These are phyloP conservation scores for Ophioninae sp. DNA, from an alignment of 2,888 invertebrate genomes.

Conservation along the genomic window DNA sequence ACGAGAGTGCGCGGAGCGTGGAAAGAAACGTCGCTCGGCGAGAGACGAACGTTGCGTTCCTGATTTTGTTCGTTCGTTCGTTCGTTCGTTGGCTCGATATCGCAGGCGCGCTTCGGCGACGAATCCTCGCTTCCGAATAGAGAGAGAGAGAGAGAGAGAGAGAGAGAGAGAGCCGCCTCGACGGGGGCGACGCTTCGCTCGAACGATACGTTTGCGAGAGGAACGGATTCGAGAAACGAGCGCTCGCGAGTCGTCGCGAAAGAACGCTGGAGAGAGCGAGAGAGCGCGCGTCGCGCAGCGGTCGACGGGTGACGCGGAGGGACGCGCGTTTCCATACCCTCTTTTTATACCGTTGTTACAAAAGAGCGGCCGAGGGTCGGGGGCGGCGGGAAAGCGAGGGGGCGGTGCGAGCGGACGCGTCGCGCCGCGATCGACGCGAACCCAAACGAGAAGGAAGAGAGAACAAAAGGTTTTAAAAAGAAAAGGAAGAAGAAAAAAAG, in stretches of 20 bases:
- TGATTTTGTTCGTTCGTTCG: not conserved
- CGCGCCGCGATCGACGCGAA: slow-evolving; percentile 45
- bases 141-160: too few relatives aligned
- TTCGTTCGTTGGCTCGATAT: too few relatives aligned
- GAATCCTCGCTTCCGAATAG: too few relatives aligned
- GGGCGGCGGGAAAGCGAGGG: slow-evolving; percentile 11
- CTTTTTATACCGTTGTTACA: slow-evolving; percentile 75
- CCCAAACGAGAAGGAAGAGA: too few relatives aligned
- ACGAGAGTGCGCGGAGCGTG: slow-evolving; percentile 46
- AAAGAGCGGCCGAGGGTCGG: slow-evolving; percentile 65
- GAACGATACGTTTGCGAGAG: not conserved
- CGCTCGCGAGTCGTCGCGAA: not conserved
- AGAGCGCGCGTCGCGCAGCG: too few relatives aligned
- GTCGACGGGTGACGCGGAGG: slow-evolving; percentile 35
- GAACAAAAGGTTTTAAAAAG: too few relatives aligned
- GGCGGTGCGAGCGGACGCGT: slow-evolving; percentile 43
- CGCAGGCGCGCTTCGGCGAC: too few relatives aligned
- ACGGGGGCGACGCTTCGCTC: not conserved
- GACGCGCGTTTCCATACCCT: slow-evolving; percentile 7
- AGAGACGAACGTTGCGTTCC: slow-evolving; percentile 7
- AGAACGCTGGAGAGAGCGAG: not conserved
- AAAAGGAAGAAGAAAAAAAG: slow-evolving; percentile 44
- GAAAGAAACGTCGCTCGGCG: not conserved
- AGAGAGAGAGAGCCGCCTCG: too few relatives aligned
- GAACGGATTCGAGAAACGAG: not conserved